phyloP scores from a whole-genome alignment of 1,140 invertebrate species.

The Rhyacophila brunnea region DNA sequence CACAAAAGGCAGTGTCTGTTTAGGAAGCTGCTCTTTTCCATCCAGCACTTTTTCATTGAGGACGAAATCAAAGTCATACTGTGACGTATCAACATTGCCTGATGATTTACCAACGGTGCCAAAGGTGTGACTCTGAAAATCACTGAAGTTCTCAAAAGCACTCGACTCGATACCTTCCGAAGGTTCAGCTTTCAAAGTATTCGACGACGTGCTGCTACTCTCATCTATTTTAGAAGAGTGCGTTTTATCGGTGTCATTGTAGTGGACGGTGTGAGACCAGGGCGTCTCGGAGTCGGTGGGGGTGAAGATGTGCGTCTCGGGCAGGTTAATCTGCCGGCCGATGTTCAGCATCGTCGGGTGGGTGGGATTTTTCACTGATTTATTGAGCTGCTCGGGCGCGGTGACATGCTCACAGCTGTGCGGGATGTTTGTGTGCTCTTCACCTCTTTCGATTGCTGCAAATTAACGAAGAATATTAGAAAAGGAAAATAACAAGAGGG shows the following conservation, averaged over 20 bases:
- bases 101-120: not conserved
- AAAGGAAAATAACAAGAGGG: too few relatives aligned
- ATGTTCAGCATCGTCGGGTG: slow-evolving; percentile 24
- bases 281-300: slow-evolving; percentile 52
- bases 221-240: slow-evolving; percentile 19
- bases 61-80: not conserved
- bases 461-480: too few relatives aligned
- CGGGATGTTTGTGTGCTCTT: slow-evolving; percentile 6
- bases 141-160: slow-evolving; percentile 50
- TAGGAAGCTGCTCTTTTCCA: too few relatives aligned
- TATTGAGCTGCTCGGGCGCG: not conserved
- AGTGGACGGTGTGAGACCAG: slow-evolving; percentile 53
- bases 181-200: slow-evolving; percentile 1
- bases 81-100: not conserved
- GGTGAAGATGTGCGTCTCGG: slow-evolving; percentile 54
- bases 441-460: slow-evolving; percentile 41
- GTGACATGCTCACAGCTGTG: not conserved
- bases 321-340: slow-evolving; percentile 49
- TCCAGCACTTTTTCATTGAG: too few relatives aligned
- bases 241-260: slow-evolving; percentile 38
- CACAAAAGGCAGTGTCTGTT: too few relatives aligned
- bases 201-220: slow-evolving; percentile 4
- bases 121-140: slow-evolving; percentile 41
- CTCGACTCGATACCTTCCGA: not conserved
- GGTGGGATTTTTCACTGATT: slow-evolving; percentile 4